Conservation (phyloP, 2,113 vertebrate genomes). For the Mungos mungo region DNA sequence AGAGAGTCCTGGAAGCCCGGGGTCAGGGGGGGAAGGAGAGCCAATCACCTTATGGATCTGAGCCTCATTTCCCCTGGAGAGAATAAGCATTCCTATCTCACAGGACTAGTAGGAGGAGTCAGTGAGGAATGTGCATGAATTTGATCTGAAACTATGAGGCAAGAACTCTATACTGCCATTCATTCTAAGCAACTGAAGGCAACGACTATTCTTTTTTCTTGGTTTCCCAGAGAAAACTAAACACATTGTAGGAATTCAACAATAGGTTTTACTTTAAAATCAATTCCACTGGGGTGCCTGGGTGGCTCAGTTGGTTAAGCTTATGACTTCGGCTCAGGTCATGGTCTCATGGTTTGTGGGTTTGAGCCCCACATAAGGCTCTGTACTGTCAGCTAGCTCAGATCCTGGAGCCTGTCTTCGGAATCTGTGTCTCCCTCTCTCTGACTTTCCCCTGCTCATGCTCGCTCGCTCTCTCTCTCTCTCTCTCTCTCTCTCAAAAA, state of each 20-base stretch:
- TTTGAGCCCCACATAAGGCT: too few species aligned
- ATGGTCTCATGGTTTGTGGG: too few species aligned
- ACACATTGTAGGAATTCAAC: slow-evolving; percentile 23
- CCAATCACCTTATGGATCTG: not conserved
- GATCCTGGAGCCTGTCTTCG: too few species aligned
- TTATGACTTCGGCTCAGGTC: too few species aligned
- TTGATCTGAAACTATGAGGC: slow-evolving; percentile 35
- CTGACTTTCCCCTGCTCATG: too few species aligned
- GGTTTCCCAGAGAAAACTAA: slow-evolving; percentile 37
- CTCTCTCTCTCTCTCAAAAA: too few species aligned
- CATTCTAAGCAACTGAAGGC: not conserved
- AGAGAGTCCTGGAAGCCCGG: not conserved
- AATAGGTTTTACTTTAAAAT: slow-evolving; percentile 50
- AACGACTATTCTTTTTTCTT: slow-evolving; percentile 8
- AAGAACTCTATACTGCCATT: not conserved
- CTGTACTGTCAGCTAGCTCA: too few species aligned
- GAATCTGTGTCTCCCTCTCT: too few species aligned
- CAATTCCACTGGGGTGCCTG: not conserved
- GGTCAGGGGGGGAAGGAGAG: not conserved
- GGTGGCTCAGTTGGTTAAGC: too few species aligned
- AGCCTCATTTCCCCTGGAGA: not conserved
- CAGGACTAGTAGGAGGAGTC: not conserved
- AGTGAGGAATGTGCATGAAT: not conserved
- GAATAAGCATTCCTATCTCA: not conserved
- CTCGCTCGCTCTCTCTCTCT: too few species aligned